Percentiles rank a stretch among this genome's conserved stretches.
phyloP scores from a whole-genome alignment of 2,888 invertebrate species.

The Nematopogon swammerdamellus region DNA sequence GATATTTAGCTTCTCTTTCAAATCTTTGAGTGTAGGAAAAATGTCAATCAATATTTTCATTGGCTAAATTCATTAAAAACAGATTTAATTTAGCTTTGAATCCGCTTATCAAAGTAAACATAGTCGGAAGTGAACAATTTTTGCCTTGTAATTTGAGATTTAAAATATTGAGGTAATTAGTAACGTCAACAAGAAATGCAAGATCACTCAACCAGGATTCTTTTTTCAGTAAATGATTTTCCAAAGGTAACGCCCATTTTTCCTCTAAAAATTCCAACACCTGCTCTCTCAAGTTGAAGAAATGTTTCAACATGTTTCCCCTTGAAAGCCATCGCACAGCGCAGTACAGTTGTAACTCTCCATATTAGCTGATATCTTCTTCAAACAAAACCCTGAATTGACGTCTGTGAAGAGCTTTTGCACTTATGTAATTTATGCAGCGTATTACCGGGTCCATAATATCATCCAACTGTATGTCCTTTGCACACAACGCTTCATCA shows the following conservation, averaged over 20 bases:
- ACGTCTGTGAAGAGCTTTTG: slow-evolving; percentile 7
- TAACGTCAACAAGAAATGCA: slow-evolving; percentile 6
- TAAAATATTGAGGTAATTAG: slow-evolving; percentile 5
- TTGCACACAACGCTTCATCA: slow-evolving; percentile 7
- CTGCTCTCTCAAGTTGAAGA: slow-evolving; percentile 7
- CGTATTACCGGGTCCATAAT: slow-evolving; percentile 5
- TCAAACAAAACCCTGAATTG: slow-evolving; percentile 5
- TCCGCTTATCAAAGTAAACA: too few species aligned
- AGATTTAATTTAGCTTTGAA: too few species aligned
- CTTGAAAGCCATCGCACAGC: slow-evolving; percentile 9
- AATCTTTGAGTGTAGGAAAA: too few species aligned
- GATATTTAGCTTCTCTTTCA: too few species aligned
- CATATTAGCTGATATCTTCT: slow-evolving; percentile 7
- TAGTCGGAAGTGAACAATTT: too few species aligned
- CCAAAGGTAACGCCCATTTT: slow-evolving; percentile 6
- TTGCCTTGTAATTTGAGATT: too few species aligned
- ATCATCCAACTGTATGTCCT: slow-evolving; percentile 5
- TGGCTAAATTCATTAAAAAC: too few species aligned
- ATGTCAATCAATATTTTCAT: too few species aligned
- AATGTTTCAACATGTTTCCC: slow-evolving; percentile 9
- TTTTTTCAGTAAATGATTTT: slow-evolving; percentile 9
- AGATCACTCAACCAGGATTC: slow-evolving; percentile 6
- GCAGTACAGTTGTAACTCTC: slow-evolving; percentile 7
- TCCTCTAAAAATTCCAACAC: slow-evolving; percentile 5
- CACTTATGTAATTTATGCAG: slow-evolving; percentile 8